Evolutionary conservation across 2,113 vertebrate species (phyloP), one percentile per base, ranked within the genome.

Genomic region (Meriones unguiculatus): DNA sequence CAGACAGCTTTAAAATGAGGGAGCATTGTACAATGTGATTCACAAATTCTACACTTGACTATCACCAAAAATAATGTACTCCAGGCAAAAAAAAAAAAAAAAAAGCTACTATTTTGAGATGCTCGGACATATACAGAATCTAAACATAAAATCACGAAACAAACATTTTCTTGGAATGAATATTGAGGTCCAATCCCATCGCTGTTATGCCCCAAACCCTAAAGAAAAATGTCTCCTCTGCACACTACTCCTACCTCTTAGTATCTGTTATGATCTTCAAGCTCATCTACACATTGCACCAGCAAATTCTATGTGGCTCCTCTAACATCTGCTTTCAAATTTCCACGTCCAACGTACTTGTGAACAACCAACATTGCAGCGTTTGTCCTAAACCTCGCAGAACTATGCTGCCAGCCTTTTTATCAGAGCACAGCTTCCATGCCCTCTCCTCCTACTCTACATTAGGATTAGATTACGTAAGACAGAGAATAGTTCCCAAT

Each of bases 41-140:
- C 92, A 30, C 64, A 94, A 67, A 86, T 52, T 70, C 78, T 87
- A 94, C 2, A 85, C 57, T n/a, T 96, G 35, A 80, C 70, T 57
- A 75, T 69, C 62, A 86, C 41, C 3, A 82, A 57, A n/a, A 88
- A 28, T 50, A 73, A 72, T 18, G 46, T 35, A 89, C 38, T 64
- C 59, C 20, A 81, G 38, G 25, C 59, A 85, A 14, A 85, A 41
- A 64, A 85, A 46, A 46, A 46, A 85, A 25, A 85, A 41, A 64
- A 85, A 46, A 46, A 46, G 46, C 38, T 46, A 32, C 30, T 50
- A 9, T 28, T 8, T 20, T 50, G 28, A 50, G 17, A 69, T 69
- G 25, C 28, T 59, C 54, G 69, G 62, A 59, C 28, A 69, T 32
- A 50, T 22, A 50, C 18, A 10, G 13, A 46, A 4, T 41, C 59